Evolutionary conservation across 2,797 vertebrate genomes (phyloP).

Genomic region (Gouania willdenowi): DNA sequence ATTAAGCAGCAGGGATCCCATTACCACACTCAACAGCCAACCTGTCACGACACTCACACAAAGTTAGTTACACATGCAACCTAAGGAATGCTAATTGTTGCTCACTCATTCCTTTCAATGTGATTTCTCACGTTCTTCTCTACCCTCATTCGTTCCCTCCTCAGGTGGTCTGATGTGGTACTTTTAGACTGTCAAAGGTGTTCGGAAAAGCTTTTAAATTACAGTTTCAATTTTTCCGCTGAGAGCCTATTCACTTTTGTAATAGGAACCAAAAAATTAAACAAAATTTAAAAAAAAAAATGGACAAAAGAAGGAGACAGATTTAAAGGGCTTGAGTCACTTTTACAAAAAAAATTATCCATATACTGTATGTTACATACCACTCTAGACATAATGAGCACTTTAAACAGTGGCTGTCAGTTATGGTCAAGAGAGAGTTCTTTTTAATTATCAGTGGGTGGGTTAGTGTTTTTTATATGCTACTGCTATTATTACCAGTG

Average conservation of each 20-base stretch:
- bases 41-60: conserved; percentile 70
- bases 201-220: conserved; percentile 58
- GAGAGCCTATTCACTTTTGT: conserved; percentile 52
- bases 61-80: conserved; percentile 73
- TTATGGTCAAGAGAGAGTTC: too few species aligned
- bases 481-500: too few species aligned
- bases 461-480: too few species aligned
- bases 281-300: conserved; percentile 7
- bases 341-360: conserved; percentile 19
- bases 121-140: conserved; percentile 34
- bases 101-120: conserved; percentile 35
- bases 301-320: conserved; percentile 6
- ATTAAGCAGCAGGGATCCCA: conserved; percentile 75
- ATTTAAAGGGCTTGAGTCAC: conserved; percentile 10
- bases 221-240: conserved; percentile 50
- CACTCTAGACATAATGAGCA: too few species aligned
- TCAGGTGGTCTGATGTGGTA: conserved; percentile 49
- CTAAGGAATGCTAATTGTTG: conserved; percentile 72
- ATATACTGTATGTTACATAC: too few species aligned
- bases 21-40: conserved; percentile 66
- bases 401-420: too few species aligned
- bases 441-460: too few species aligned
- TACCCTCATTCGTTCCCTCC: conserved; percentile 36
- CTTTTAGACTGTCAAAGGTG: conserved; percentile 60
- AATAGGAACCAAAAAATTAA: conserved; percentile 11